These are phyloP conservation scores for Rattus rattus DNA, from an alignment of 2,113 vertebrate species.

Conservation along the genomic window DNA sequence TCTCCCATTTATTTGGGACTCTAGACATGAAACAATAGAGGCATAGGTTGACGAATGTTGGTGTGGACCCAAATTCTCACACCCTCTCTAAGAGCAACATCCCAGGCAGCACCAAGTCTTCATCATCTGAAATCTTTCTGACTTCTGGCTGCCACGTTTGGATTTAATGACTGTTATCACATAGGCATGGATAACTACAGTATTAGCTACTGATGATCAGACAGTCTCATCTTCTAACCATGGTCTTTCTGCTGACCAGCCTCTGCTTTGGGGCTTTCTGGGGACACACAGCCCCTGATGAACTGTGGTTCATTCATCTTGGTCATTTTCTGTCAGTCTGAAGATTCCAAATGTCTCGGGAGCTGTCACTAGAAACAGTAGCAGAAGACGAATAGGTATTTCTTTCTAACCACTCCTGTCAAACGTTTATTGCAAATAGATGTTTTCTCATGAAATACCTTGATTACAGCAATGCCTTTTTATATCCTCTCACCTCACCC, in stretches of 20 bases:
- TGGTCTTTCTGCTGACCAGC: neutral
- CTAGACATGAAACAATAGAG: neutral
- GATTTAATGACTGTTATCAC: neutral
- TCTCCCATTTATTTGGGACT: neutral
- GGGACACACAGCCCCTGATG: neutral
- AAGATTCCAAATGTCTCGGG: neutral
- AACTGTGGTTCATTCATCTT: no score
- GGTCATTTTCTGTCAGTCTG: neutral
- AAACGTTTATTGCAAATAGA: neutral
- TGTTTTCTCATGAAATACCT: neutral
- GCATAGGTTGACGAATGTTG: neutral
- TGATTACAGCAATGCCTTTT: neutral
- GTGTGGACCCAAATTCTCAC: neutral
- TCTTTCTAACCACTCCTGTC: neutral
- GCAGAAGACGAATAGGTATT: neutral
- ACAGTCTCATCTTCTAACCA: neutral
- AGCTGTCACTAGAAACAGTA: neutral
- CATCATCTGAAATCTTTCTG: neutral
- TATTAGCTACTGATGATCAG: neutral
- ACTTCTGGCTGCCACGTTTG: neutral
- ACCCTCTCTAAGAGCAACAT: neutral
- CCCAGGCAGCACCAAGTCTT: neutral
- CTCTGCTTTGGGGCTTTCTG: neutral
- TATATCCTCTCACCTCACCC: neutral
- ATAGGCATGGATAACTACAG: neutral